A percentile compares a stretch with the other conserved stretches of the same genome.
Evolutionary conservation across 2,113 vertebrate species (phyloP).

Genomic region (Proterorhinus semilunaris): DNA sequence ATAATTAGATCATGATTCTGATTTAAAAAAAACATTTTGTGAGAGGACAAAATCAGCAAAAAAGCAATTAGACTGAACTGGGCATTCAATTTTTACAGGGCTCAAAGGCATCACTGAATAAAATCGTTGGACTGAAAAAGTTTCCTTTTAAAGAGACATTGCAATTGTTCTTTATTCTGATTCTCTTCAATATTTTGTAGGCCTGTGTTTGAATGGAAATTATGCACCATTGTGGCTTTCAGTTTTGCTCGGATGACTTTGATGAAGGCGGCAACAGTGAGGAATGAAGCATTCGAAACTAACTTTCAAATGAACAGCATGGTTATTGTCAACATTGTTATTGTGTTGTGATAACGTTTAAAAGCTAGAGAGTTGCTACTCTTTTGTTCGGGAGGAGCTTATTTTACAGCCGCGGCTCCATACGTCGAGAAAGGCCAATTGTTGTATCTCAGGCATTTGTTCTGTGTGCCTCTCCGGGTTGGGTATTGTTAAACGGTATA

Average conservation of each 20-base stretch:
- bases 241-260: not conserved
- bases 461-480: too few species aligned
- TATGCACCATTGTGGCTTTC: not conserved
- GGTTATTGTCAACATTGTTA: not conserved
- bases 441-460: too few species aligned
- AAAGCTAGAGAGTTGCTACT: too few species aligned
- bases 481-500: too few species aligned
- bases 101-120: slow-evolving; percentile 48
- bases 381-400: too few species aligned
- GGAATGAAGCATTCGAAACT: not conserved
- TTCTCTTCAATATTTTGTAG: not conserved
- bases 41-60: slow-evolving; percentile 61
- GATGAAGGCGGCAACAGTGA: not conserved
- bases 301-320: not conserved
- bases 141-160: slow-evolving; percentile 35
- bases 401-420: too few species aligned
- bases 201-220: not conserved
- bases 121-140: slow-evolving; percentile 55
- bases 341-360: too few species aligned
- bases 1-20: slow-evolving; percentile 69
- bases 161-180: not conserved
- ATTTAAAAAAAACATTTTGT: slow-evolving; percentile 61
- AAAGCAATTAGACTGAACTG: slow-evolving; percentile 64
- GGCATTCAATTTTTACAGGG: slow-evolving; percentile 58
- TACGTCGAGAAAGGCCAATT: too few species aligned